A percentile compares a stretch with the other conserved stretches of the same genome.
phyloP scores from a whole-genome alignment of 2,888 invertebrate species.

The Callosobruchus maculatus region DNA sequence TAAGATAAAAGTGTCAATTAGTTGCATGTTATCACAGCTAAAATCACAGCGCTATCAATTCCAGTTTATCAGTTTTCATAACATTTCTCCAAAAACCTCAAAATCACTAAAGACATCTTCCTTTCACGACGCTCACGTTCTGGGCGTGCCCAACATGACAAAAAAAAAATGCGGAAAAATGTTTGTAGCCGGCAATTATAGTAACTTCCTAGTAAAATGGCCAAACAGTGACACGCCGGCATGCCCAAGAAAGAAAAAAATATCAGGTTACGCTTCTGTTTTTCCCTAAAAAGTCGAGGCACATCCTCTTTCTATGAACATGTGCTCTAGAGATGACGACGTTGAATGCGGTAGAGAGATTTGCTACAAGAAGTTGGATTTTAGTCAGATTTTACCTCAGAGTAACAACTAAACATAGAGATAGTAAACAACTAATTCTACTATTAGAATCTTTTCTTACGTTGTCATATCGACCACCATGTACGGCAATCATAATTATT shows the following conservation, averaged over 20 bases:
- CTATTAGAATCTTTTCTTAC: no score
- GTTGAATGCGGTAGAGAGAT: neutral
- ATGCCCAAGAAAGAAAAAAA: constrained; percentile 13
- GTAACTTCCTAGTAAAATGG: constrained; percentile 25
- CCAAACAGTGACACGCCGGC: constrained; percentile 12
- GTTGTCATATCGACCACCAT: no score
- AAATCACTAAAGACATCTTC: neutral
- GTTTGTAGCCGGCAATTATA: constrained; percentile 18
- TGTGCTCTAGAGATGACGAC: constrained; percentile 16
- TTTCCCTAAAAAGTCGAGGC: constrained; percentile 30
- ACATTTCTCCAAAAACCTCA: neutral
- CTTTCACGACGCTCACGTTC: neutral
- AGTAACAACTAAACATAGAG: no score
- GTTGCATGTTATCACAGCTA: no score
- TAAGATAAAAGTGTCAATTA: no score
- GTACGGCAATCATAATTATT: no score
- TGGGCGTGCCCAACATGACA: neutral
- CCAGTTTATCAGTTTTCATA: no score
- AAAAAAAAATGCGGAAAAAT: constrained; percentile 5
- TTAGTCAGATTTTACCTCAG: no score
- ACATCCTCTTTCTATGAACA: constrained; percentile 34
- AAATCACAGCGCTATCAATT: no score
- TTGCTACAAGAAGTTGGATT: no score
- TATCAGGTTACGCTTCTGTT: constrained; percentile 29
- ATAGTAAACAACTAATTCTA: no score